phyloP scores from a whole-genome alignment of 2,888 invertebrate genomes.

The Cantharis flavilabris region DNA sequence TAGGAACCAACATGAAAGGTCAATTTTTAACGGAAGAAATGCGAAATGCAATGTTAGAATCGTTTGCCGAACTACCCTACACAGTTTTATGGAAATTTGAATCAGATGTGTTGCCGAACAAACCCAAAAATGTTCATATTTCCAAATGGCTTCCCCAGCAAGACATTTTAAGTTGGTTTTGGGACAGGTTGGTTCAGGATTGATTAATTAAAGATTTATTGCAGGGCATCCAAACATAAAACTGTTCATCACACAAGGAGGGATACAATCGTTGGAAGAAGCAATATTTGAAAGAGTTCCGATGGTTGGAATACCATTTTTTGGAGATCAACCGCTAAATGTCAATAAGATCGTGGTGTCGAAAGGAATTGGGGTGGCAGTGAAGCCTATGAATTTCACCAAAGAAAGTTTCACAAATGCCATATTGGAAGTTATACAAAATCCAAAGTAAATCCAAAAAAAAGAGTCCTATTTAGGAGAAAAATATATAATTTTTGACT shows the following conservation, averaged over 20 bases:
- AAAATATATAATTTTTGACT: background rate
- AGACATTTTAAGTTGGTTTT: background rate
- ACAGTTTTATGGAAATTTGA: background rate
- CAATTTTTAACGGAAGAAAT: background rate
- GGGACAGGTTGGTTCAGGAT: background rate
- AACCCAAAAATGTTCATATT: background rate
- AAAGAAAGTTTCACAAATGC: conserved; percentile 3
- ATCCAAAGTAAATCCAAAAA: conserved; percentile 38
- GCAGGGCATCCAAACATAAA: background rate
- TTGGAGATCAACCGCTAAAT: background rate
- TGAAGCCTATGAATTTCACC: background rate
- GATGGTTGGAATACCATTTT: background rate
- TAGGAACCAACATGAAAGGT: background rate
- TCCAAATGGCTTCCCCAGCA: background rate
- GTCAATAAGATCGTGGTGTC: background rate
- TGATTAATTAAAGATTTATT: background rate
- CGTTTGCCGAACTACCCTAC: background rate
- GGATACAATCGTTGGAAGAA: background rate
- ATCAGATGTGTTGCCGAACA: background rate
- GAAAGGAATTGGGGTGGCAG: background rate
- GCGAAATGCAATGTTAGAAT: background rate
- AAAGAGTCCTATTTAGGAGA: background rate
- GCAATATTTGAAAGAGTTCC: background rate
- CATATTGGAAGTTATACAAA: conserved; percentile 39
- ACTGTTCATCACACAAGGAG: background rate